Conservation (phyloP, 1,140 invertebrate species). For the Anoplolepis gracilipes region DNA sequence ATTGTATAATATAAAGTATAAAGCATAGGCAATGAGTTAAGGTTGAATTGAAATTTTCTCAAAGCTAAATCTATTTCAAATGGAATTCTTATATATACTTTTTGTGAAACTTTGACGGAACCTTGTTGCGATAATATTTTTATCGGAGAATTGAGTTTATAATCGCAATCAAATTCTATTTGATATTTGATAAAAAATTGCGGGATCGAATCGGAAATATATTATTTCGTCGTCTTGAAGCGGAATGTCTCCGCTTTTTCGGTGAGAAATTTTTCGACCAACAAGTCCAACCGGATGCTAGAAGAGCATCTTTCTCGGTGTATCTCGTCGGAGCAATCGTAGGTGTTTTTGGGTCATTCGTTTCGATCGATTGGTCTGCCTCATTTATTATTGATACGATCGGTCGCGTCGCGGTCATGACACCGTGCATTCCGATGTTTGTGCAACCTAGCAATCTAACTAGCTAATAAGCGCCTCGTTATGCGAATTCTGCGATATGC, state of each 20-base stretch:
- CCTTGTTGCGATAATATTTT: not conserved
- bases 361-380: slow-evolving; percentile 64
- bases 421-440: slow-evolving; percentile 25
- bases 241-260: slow-evolving; percentile 39
- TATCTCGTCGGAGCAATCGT: not conserved
- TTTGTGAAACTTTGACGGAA: not conserved
- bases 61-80: too few species aligned
- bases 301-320: not conserved
- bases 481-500: not conserved
- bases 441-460: not conserved
- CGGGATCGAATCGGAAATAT: slow-evolving; percentile 51
- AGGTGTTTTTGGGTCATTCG: slow-evolving; percentile 58
- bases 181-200: not conserved
- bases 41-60: too few species aligned
- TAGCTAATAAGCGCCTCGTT: slow-evolving; percentile 23
- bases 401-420: slow-evolving; percentile 20
- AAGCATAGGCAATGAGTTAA: too few species aligned
- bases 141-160: not conserved
- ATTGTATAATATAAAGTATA: too few species aligned
- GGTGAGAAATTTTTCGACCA: not conserved
- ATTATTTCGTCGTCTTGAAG: slow-evolving; percentile 17
- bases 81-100: not conserved
- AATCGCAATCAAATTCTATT: not conserved
- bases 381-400: slow-evolving; percentile 66
- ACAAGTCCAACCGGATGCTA: not conserved